phyloP scores from a whole-genome alignment of 2,888 invertebrate species.

The Thymelicus lineola region DNA sequence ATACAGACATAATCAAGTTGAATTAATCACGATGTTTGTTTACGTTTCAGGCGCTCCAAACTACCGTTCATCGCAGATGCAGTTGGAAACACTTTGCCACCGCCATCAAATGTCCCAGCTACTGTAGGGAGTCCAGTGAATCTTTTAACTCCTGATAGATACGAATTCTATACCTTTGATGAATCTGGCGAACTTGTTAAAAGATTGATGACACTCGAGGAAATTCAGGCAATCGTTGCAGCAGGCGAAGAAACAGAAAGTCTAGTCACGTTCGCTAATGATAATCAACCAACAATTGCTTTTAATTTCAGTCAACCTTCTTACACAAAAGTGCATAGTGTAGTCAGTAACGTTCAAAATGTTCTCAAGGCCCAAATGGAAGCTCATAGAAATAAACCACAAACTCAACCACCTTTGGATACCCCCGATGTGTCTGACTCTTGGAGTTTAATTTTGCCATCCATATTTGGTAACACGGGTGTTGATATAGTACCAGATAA shows the following conservation, averaged over 20 bases:
- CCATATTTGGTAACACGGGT: conserved; percentile 90
- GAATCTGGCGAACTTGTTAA: conserved; percentile 93
- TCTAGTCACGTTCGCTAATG: conserved; percentile 79
- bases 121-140: conserved; percentile 92
- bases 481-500: conserved; percentile 86
- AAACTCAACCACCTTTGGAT: conserved; percentile 83
- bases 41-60: conserved; percentile 70
- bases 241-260: conserved; percentile 90
- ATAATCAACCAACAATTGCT: conserved; percentile 74
- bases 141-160: conserved; percentile 92
- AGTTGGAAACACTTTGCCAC: conserved; percentile 87
- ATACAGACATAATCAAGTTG: too few species aligned
- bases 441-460: conserved; percentile 93
- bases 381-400: conserved; percentile 82
- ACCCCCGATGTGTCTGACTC: conserved; percentile 90
- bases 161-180: conserved; percentile 95
- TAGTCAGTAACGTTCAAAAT: conserved; percentile 93
- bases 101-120: conserved; percentile 84
- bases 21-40: neutral
- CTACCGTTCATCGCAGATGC: conserved; percentile 88
- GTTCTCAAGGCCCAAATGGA: conserved; percentile 92
- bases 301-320: conserved; percentile 84
- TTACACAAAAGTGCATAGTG: conserved; percentile 90
- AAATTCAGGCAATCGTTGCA: conserved; percentile 94
- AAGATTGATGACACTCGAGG: conserved; percentile 92